Evolutionary conservation across 2,113 vertebrate species (phyloP).

Genomic region (Chionodraco myersi): DNA sequence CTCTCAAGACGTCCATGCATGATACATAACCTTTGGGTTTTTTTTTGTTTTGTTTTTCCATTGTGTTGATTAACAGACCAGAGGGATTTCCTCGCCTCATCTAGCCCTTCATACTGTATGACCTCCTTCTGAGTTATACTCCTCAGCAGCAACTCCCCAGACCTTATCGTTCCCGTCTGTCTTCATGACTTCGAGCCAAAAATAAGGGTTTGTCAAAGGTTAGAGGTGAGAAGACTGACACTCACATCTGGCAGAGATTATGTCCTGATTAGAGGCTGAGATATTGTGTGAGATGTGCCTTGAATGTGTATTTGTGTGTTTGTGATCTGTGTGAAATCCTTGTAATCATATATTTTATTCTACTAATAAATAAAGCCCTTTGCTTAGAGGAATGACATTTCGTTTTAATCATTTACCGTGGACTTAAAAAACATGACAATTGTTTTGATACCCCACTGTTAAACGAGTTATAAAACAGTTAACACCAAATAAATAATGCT

Average conservation of each 20-base stretch:
- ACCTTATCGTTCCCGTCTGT: constrained; percentile 54
- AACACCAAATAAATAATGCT: neutral
- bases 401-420: neutral
- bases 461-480: neutral
- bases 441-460: neutral
- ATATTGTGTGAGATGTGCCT: constrained; percentile 38
- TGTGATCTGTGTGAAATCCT: neutral
- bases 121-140: constrained; percentile 45
- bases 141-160: constrained; percentile 41
- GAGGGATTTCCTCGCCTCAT: constrained; percentile 49
- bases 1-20: constrained; percentile 16
- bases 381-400: neutral
- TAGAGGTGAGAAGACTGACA: constrained; percentile 47
- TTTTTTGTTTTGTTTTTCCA: constrained; percentile 52
- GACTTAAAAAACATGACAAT: neutral
- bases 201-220: constrained; percentile 67
- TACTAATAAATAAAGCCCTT: neutral
- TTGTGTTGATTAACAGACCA: constrained; percentile 54
- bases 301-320: constrained; percentile 33
- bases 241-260: constrained; percentile 75
- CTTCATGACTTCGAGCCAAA: constrained; percentile 19
- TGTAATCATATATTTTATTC: neutral
- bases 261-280: constrained; percentile 49
- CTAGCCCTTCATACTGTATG: constrained; percentile 43
- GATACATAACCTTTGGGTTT: constrained; percentile 24